Percentiles rank a stretch among this genome's conserved stretches.
Evolutionary conservation across 2,113 vertebrate species (phyloP).

Genomic region (Ceyx cyanopectus): DNA sequence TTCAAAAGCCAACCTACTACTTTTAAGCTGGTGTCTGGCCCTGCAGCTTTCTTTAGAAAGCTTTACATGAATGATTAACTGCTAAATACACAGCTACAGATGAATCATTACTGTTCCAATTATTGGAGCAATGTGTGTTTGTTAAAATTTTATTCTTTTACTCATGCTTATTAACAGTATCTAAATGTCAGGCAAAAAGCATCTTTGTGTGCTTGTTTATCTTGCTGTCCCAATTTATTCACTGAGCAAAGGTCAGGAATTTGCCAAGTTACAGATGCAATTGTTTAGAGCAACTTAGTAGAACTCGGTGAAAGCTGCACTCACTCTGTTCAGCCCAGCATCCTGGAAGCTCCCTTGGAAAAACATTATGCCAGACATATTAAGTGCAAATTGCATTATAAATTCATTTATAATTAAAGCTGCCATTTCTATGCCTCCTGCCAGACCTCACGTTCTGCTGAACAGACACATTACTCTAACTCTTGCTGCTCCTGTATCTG

Average conservation of each 20-base stretch:
- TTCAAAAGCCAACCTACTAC: not conserved
- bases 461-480: not conserved
- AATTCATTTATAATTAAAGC: slow-evolving; percentile 59
- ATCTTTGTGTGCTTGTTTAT: not conserved
- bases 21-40: slow-evolving; percentile 8
- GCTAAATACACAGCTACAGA: slow-evolving; percentile 10
- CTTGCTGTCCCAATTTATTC: slow-evolving; percentile 40
- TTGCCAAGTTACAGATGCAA: slow-evolving; percentile 28
- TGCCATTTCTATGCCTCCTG: slow-evolving; percentile 31
- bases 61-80: not conserved
- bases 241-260: slow-evolving; percentile 31
- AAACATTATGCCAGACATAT: not conserved
- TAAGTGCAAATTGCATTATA: slow-evolving; percentile 46
- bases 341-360: not conserved
- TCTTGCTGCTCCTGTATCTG: not conserved
- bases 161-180: not conserved
- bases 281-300: slow-evolving; percentile 6
- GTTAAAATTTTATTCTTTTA: slow-evolving; percentile 12
- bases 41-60: slow-evolving; percentile 8
- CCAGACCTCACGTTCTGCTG: slow-evolving; percentile 20
- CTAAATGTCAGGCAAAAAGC: slow-evolving; percentile 51
- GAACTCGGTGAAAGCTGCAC: slow-evolving; percentile 15
- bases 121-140: not conserved
- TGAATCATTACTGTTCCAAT: not conserved
- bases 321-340: slow-evolving; percentile 18